Conservation (phyloP, 1,140 invertebrate genomes). For the Cydia fagiglandana region DNA sequence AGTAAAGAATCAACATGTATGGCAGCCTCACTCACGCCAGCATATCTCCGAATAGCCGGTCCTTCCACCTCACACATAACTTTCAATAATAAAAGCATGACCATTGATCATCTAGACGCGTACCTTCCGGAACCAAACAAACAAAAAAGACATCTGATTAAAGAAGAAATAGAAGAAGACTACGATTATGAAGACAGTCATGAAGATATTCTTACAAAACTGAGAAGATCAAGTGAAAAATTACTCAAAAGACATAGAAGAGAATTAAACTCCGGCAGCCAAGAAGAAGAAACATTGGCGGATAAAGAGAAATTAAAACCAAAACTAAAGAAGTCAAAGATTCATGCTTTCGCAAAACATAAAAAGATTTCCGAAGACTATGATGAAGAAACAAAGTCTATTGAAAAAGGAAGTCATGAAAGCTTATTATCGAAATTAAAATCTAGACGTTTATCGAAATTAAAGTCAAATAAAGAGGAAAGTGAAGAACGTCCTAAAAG, state of each 20-base stretch:
- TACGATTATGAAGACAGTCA: constrained; percentile 7
- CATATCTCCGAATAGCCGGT: constrained; percentile 81
- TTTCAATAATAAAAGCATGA: constrained; percentile 65
- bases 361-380: neutral
- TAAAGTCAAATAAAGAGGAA: neutral
- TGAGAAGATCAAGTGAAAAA: constrained; percentile 13
- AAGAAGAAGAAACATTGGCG: neutral
- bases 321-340: constrained; percentile 11
- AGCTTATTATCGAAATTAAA: constrained; percentile 17
- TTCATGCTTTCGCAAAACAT: neutral
- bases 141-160: constrained; percentile 14
- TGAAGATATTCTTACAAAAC: constrained; percentile 19
- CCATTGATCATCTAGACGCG: constrained; percentile 52
- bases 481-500: neutral
- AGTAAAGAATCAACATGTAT: constrained; percentile 78
- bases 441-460: neutral
- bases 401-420: constrained; percentile 10
- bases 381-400: neutral
- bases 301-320: neutral
- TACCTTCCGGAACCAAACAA: constrained; percentile 39
- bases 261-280: neutral
- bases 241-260: neutral
- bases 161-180: constrained; percentile 20
- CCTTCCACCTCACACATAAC: constrained; percentile 78
- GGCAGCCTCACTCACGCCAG: constrained; percentile 81